A percentile compares a stretch with the other conserved stretches of the same genome.
Conservation (phyloP, 1,140 invertebrate genomes). For the honey bee (Apis mellifera) region Amel_HAv3.1 CM009933.2:2808001-2808500, state of each 20-base stretch:
- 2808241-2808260: neutral
- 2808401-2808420: constrained; percentile 98
- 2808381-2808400: constrained; percentile 96
- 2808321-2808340: constrained; percentile 97
- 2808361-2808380: constrained; percentile 87
- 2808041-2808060: constrained; percentile 92
- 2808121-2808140: constrained; percentile 99
- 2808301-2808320: constrained; percentile 89
- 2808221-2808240: constrained; percentile 81
- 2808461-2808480: constrained; percentile 91
- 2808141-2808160: constrained; percentile 93
- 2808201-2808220: constrained; percentile 95
- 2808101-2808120: constrained; percentile 96
- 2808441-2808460: constrained; percentile 93
- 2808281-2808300: constrained; percentile 85
- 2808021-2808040: constrained; percentile 93
- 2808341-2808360: constrained; percentile 97
- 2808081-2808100: constrained; percentile 99
- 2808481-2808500: constrained; percentile 95
- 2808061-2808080: constrained; percentile 97
- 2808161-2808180: constrained; percentile 98
- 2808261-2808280: constrained; percentile 33
- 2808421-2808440: constrained; percentile 96
- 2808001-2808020: constrained; percentile 95
- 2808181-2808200: constrained; percentile 98